Evolutionary conservation across 2,113 vertebrate genomes (phyloP), one percentile per base, ranked within the genome.

Genomic region (Semnornis frantzii): DNA sequence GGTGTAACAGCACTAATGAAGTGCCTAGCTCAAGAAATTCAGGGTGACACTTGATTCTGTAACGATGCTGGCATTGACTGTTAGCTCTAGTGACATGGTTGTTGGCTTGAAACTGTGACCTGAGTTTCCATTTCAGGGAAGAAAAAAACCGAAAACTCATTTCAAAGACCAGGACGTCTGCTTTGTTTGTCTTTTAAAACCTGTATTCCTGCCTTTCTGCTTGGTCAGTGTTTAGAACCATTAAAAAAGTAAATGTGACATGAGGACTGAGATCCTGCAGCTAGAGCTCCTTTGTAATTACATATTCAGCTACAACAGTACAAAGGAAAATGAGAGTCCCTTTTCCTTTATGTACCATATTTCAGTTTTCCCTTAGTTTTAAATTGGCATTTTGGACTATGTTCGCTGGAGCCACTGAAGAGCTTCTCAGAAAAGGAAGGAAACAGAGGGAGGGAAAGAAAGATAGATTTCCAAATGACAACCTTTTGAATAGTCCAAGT

Each of bases 401-500:
- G 85, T 95, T 96, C 93, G 4, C 94, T 89, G 31, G 20, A 93
- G 71, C 91, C 89, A 94, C 96, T 75, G 89, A 97, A 96, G 96
- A 96, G 96, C 94, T 96, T 72, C 33, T 74, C 83, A 87, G 96
- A 97, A 97, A 95, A 97, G 95, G 96, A 95, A 92, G 95, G 97
- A 98, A 97, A 96, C 96, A 96, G 97, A 97, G 95, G 96, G 96
- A 94, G 90, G 95, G 96, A 83, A 92, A 94, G 93, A 98, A 96
- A 97, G 97, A 94, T 82, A 97, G 94, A 94, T 96, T 97, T 97
- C 97, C 88, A 98, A 98, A 98, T 94, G 97, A 95, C 91, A 95
- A 88, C 92, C 96, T 98, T 98, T 98, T 98, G 97, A 98, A 97
- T 98, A 97, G 97, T 96, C 55, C 87, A 95, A 97, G 98, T 98